A percentile compares a stretch with the other conserved stretches of the same genome.
phyloP scores from a whole-genome alignment of 2,113 vertebrate species.

The Notothenia rossii region DNA sequence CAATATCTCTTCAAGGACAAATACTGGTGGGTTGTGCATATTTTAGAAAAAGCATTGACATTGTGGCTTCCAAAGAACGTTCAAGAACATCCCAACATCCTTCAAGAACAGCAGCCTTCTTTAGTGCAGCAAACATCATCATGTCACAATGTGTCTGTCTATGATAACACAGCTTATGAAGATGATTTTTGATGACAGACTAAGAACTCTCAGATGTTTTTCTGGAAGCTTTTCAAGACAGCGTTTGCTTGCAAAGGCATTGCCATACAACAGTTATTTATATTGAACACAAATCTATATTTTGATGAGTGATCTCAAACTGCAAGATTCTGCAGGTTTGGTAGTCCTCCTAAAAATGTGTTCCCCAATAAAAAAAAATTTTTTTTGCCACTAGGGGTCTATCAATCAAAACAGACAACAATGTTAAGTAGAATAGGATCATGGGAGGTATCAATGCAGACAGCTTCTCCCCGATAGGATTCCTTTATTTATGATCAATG shows the following conservation, averaged over 20 bases:
- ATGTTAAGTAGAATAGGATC: too few species aligned
- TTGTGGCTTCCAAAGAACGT: background rate
- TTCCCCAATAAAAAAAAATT: background rate
- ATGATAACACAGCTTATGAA: slow-evolving; percentile 5
- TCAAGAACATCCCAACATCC: background rate
- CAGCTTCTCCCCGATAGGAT: background rate
- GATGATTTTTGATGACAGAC: background rate
- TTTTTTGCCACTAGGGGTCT: too few species aligned
- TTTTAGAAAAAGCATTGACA: slow-evolving; percentile 10
- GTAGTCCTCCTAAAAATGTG: background rate
- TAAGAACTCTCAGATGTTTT: background rate
- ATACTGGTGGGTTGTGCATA: background rate
- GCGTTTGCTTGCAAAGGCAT: background rate
- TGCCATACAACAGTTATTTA: background rate
- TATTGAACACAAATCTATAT: background rate
- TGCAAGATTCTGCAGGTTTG: background rate
- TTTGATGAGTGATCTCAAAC: background rate
- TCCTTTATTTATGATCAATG: background rate
- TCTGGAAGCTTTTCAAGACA: background rate
- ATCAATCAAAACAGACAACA: too few species aligned
- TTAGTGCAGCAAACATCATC: background rate
- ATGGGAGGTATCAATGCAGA: too few species aligned
- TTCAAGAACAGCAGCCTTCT: slow-evolving; percentile 8
- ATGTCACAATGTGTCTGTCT: background rate
- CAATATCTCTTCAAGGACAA: background rate